These are phyloP conservation scores for Drosophila fungiperda DNA, from an alignment of 2,888 invertebrate species.

Conservation along the genomic window DNA sequence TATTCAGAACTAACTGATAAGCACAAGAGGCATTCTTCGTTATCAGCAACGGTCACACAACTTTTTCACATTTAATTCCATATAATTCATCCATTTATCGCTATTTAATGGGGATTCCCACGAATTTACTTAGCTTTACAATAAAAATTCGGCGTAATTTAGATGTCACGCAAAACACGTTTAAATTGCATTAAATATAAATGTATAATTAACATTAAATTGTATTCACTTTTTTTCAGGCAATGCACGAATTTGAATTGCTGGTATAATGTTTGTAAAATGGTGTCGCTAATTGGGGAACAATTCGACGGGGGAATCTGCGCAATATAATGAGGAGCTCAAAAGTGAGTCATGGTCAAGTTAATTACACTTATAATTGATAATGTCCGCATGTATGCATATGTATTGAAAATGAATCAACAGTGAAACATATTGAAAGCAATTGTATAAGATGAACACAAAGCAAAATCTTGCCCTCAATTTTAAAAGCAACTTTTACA, in stretches of 20 bases:
- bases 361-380: constrained; percentile 34
- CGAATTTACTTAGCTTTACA: constrained; percentile 17
- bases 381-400: constrained; percentile 5
- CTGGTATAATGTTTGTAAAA: constrained; percentile 36
- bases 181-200: constrained; percentile 19
- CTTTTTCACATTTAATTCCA: neutral
- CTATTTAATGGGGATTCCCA: constrained; percentile 8
- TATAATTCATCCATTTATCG: neutral
- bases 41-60: neutral
- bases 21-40: neutral
- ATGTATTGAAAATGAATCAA: constrained; percentile 8
- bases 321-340: constrained; percentile 29
- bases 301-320: constrained; percentile 31
- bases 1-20: neutral
- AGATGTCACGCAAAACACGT: constrained; percentile 25
- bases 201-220: constrained; percentile 1
- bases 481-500: neutral
- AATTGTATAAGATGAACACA: constrained; percentile 30
- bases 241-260: constrained; percentile 21
- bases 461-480: neutral
- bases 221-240: constrained; percentile 39
- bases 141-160: constrained; percentile 4
- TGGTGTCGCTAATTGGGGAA: constrained; percentile 44
- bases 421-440: constrained; percentile 9
- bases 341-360: constrained; percentile 64